Base-by-base conservation (phyloP, 2,888 invertebrate genomes). In the Plutella xylostella region DNA sequence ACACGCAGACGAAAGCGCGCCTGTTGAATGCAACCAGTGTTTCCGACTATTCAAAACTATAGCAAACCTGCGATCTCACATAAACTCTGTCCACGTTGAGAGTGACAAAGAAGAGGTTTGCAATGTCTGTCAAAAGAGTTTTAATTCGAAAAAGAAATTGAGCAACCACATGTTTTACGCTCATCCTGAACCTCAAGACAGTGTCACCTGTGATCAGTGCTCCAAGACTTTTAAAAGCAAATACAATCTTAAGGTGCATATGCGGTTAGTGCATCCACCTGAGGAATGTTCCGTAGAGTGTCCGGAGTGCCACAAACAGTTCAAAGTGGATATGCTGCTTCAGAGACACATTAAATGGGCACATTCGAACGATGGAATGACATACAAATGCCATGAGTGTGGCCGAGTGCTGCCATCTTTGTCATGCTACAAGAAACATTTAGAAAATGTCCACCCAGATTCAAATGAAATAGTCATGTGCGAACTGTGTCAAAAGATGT, bases 341-440 rank as follows among this genome's bases (percentile, higher is more conserved):
- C 60, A 64, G 42, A 49, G 61, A 3, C 68, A 68, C 41, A 54
- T 60, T 2, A 61, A 58, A 45, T 66, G 65, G 61, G 56, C 55
- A 2, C 68, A 68, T 39, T 60, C 65, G 0, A 18, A 18, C 2
- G 63, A 65, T 18, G 64, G 62, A 0, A 53, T 63, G 54, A 45
- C 55, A 12, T 64, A 66, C 44, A 54, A 57, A 34, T 68, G 68
- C 39, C 55, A 56, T 0, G 53, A 56, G 14, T 67, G 66, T 25
- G 51, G 57, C 0, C 51, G 60, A 35, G 49, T 54, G 1, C 46
- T 66, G 0, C 59, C 60, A 0, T 64, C 65, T 0, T 42, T 51
- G 1, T 45, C 43, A 5, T 50, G 56, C 19, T 58, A 56, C 25
- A 54, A 49, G 21, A 55, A 56, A 31, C 67, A 66, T 33, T 51